Percentiles rank a stretch among this genome's conserved stretches.
These are phyloP conservation scores for Agrotis puta DNA, from an alignment of 2,888 invertebrate species.

Conservation along the genomic window DNA sequence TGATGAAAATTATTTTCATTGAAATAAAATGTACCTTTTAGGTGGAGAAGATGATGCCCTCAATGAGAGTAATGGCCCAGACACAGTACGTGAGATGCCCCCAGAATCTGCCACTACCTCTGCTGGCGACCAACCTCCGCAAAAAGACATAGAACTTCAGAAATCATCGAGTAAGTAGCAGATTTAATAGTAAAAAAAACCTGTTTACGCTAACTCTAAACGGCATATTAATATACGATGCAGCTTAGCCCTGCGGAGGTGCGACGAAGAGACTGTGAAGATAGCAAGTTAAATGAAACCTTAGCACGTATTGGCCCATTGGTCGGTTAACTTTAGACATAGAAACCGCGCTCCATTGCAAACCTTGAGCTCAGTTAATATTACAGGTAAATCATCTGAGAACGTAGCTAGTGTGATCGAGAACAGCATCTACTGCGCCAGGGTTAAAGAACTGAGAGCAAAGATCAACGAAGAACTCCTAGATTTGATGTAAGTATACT, in stretches of 20 bases:
- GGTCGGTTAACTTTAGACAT: not conserved
- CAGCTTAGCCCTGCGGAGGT: too few relatives aligned
- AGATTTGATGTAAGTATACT: slow-evolving; percentile 77
- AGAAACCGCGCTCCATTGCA: not conserved
- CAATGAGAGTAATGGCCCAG: slow-evolving; percentile 73
- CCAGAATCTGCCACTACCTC: slow-evolving; percentile 4
- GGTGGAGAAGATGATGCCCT: slow-evolving; percentile 72
- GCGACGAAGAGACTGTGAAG: too few relatives aligned
- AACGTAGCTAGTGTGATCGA: slow-evolving; percentile 79
- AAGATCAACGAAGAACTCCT: slow-evolving; percentile 80
- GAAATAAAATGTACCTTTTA: slow-evolving; percentile 24
- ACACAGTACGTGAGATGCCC: slow-evolving; percentile 79
- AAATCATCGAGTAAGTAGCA: slow-evolving; percentile 55
- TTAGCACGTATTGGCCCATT: too few relatives aligned
- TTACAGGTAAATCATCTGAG: slow-evolving; percentile 76
- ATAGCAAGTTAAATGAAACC: too few relatives aligned
- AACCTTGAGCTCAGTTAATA: not conserved
- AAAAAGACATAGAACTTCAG: slow-evolving; percentile 38
- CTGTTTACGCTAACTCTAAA: too few relatives aligned
- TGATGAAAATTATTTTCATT: too few relatives aligned
- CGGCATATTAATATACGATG: not conserved
- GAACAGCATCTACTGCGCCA: slow-evolving; percentile 84
- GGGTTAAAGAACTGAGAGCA: slow-evolving; percentile 80
- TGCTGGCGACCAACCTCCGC: slow-evolving; percentile 2
- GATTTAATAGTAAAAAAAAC: not conserved